Evolutionary conservation across 1,140 invertebrate species (phyloP).

Genomic region (Pollicipes pollicipes): DNA sequence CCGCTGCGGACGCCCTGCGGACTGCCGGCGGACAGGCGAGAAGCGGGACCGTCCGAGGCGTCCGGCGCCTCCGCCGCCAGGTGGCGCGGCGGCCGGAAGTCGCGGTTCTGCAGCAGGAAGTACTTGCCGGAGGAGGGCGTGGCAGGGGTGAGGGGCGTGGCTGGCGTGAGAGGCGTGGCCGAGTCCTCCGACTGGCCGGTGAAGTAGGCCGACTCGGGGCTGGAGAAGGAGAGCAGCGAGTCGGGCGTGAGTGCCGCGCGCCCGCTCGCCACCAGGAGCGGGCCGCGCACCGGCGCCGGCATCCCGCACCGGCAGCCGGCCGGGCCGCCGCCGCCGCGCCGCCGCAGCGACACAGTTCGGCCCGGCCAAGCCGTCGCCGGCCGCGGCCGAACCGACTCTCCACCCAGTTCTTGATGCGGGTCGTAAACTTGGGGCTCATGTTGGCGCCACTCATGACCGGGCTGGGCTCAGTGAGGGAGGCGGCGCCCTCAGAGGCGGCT

Average conservation of each 20-base stretch:
- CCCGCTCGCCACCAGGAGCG: background rate
- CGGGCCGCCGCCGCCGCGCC: too few species aligned
- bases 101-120: constrained; percentile 4
- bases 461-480: too few species aligned
- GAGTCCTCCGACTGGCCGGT: background rate
- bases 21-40: background rate
- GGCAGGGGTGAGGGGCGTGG: background rate
- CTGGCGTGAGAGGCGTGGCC: background rate
- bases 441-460: background rate
- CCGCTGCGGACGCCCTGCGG: background rate
- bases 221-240: background rate
- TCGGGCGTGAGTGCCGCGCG: background rate
- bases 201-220: constrained; percentile 3
- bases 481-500: too few species aligned
- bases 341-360: background rate
- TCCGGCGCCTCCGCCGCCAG: background rate
- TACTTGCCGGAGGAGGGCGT: background rate
- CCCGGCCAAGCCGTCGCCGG: background rate
- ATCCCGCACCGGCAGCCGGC: too few species aligned
- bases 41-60: background rate
- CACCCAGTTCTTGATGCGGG: background rate
- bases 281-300: background rate
- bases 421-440: background rate
- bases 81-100: background rate
- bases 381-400: background rate